phyloP scores from a whole-genome alignment of 2,888 invertebrate species.

The Dryomyza anilis region DNA sequence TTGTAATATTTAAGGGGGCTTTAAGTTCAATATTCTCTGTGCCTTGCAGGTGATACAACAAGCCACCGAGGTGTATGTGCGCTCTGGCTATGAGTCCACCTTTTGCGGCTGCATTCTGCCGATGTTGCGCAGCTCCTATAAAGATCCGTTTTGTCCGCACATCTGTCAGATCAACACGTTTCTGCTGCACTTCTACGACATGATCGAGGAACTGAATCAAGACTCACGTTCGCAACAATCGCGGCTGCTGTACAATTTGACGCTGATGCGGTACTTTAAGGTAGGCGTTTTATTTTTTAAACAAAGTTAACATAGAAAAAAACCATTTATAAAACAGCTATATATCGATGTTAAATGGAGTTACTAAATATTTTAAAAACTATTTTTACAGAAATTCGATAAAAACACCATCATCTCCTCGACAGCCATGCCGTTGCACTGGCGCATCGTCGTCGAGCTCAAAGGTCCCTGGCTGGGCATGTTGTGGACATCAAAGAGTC shows the following conservation, averaged over 20 bases:
- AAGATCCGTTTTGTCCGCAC: slow-evolving; percentile 37
- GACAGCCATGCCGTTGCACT: slow-evolving; percentile 36
- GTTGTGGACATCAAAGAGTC: slow-evolving; percentile 39
- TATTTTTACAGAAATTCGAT: slow-evolving; percentile 42
- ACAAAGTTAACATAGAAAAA: neutral
- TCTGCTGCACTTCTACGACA: slow-evolving; percentile 45
- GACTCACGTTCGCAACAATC: slow-evolving; percentile 36
- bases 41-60: slow-evolving; percentile 40
- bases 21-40: no score
- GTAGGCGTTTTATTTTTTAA: no score
- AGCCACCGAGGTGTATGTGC: slow-evolving; percentile 44
- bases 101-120: slow-evolving; percentile 46
- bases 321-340: no score
- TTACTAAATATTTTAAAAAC: neutral
- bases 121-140: slow-evolving; percentile 39
- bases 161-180: slow-evolving; percentile 41
- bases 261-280: slow-evolving; percentile 47
- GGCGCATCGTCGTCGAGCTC: slow-evolving; percentile 44
- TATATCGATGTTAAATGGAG: no score
- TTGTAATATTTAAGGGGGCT: no score
- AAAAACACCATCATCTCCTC: slow-evolving; percentile 37
- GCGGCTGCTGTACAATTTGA: slow-evolving; percentile 45
- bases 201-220: slow-evolving; percentile 37
- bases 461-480: slow-evolving; percentile 44
- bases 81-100: slow-evolving; percentile 42